Evolutionary conservation across 2,113 vertebrate genomes (phyloP), one percentile per base, ranked within the genome.

Genomic region (Sphyrna mokarran): DNA sequence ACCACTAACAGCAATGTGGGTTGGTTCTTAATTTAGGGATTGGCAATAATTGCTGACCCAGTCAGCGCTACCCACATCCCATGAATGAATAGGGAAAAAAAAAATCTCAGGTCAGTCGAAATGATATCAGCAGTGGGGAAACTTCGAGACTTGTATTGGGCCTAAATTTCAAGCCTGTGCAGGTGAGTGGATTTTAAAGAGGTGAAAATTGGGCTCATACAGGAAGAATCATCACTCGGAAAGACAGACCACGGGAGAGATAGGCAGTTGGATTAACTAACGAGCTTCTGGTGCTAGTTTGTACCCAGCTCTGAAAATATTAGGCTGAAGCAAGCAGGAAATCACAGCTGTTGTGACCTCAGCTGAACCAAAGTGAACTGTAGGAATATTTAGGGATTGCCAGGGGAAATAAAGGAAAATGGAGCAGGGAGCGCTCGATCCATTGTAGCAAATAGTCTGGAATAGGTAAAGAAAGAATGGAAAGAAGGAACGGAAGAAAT

Each of bases 281-380:
- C 40, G 78, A 83, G 16, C 37, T 83, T 40, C 0, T 16, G 2
- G n/a, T 83, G 16, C 78, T 20, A 40, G 16, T 4, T 40, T 40
- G 16, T 3, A 16, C 20, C 78, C 37, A 83, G 40, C 37, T 20
- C 78, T 40, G 37, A 40, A 83, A 40, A 83, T 40, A 18, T 83
- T 18, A 40, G 78, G 20, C 78, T 66, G 89, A 91, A 91, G 58
- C 33, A 20, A 18, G n/a, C 61, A 91, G 29, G 54, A n/a, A 91
- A n/a, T n/a, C 61, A 6, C 89, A 91, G 89, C 89, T 91, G 89
- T 66, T 90, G 18, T 66, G 89, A 91, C 89, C 89, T 63, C 2
- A 37, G 16, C 33, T 66, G 33, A 91, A 66, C 89, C 58, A 66
- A 66, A 66, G n/a, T 91, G 89, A 66, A 37, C 63, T 91, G 63